Evolutionary conservation across 2,888 invertebrate species (phyloP), one percentile per base, ranked within the genome.

Genomic region (Megaustenia siamemsis): DNA sequence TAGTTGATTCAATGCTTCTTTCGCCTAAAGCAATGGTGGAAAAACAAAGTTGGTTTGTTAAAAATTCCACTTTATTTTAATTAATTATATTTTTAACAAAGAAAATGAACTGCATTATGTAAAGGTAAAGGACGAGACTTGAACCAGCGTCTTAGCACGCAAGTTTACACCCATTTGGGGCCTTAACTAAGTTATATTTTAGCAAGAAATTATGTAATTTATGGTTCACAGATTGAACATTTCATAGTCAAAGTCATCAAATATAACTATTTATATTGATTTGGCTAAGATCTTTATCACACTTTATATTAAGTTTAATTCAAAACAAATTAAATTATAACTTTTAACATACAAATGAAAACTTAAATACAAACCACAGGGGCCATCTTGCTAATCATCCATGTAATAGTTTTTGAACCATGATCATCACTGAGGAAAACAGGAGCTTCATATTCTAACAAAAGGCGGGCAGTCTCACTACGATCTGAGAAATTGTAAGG

Each of bases 321-420:
- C 10, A n/a, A 24, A n/a, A n/a, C n/a, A 60, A 60, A 21, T 24
- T n/a, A 3, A 53, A 53, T 18, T 21, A 18, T 4, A 45, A 6
- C 45, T 45, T 53, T 53, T 18, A 53, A 53, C 53, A 24, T 24
- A 43, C 8, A 1, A 69, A 69, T 5, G n/a, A 73, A 56, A 71
- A 8, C 15, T 12, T 12, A 66, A 28, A 49, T 75, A 87, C 91
- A 86, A 85, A 93, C 93, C 87, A 93, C 93, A 43, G 91, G 92
- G 0, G 93, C 91, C 93, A 93, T 93, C 83, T 93, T 93, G 71
- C 89, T 92, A 71, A 93, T 93, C 92, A 93, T 93, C 92, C 92
- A 93, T 8, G 92, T 90, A n/a, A 93, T 90, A 45, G 90, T 90
- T 15, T 90, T 87, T 83, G 91, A 90, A 6, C 93, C 93, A 71